Conservation (phyloP, 2,888 invertebrate genomes). For the Pachycephus smyrnensis region DNA sequence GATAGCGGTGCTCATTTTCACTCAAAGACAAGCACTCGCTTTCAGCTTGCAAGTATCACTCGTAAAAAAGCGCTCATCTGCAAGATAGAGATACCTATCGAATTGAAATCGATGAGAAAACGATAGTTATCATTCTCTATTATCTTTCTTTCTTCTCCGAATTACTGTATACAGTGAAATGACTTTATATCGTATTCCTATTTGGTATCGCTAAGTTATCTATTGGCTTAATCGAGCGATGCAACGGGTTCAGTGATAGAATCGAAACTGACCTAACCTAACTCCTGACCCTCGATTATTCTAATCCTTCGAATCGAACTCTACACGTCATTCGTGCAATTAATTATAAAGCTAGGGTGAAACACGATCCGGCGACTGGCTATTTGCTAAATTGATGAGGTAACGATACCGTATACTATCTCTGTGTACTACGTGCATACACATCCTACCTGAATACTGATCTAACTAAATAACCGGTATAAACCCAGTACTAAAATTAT, state of each 20-base stretch:
- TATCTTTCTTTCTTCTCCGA: too few species aligned
- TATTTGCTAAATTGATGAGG: background rate
- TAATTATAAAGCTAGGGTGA: background rate
- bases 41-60: background rate
- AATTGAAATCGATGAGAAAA: background rate
- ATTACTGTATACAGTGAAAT: too few species aligned
- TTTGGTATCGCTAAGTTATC: too few species aligned
- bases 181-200: too few species aligned
- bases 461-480: background rate
- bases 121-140: too few species aligned
- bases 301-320: background rate
- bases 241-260: background rate
- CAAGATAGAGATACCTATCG: background rate
- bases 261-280: background rate
- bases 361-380: background rate
- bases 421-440: background rate
- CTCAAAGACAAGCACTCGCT: background rate
- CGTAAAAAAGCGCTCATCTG: background rate
- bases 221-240: background rate
- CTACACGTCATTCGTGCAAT: background rate
- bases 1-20: constrained; percentile 52
- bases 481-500: background rate
- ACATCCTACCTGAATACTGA: background rate
- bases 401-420: background rate
- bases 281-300: background rate